Conservation (phyloP, 2,888 invertebrate species). For the Subacronicta megacephala region DNA sequence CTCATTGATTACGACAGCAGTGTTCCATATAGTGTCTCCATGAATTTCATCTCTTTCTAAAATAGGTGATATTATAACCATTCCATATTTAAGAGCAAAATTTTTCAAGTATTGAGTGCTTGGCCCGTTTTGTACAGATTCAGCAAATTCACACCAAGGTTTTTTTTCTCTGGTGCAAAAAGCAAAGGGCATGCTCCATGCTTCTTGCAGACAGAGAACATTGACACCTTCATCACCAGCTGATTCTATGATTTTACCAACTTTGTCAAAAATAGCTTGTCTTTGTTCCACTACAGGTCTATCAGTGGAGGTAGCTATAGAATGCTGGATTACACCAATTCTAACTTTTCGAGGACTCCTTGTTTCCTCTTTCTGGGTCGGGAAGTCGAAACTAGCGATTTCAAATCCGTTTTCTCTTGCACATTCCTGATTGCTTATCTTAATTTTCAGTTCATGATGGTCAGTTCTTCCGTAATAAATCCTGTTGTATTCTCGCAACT, state of each 20-base stretch:
- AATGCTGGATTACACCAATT: conserved; percentile 96
- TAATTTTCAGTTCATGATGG: conserved; percentile 86
- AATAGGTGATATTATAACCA: conserved; percentile 98
- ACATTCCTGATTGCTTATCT: conserved; percentile 78
- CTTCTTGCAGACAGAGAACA: conserved; percentile 98
- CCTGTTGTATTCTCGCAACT: conserved; percentile 91
- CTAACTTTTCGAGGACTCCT: conserved; percentile 93
- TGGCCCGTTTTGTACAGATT: conserved; percentile 95
- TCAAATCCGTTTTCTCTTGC: conserved; percentile 91
- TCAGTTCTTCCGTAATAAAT: conserved; percentile 94
- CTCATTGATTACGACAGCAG: conserved; percentile 97
- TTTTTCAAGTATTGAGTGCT: conserved; percentile 94
- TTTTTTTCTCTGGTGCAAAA: conserved; percentile 99
- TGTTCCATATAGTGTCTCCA: conserved; percentile 98
- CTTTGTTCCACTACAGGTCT: conserved; percentile 93
- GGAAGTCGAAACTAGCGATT: conserved; percentile 93
- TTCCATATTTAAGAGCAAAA: conserved; percentile 94
- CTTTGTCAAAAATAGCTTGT: conserved; percentile 93
- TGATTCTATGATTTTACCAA: conserved; percentile 92
- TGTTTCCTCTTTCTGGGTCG: conserved; percentile 91
- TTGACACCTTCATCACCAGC: conserved; percentile 96
- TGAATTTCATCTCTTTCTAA: conserved; percentile 96
- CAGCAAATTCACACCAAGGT: conserved; percentile 99
- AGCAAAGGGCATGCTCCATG: conserved; percentile 99
- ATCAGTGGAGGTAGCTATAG: conserved; percentile 93